Percentiles rank a stretch among this genome's conserved stretches.
Evolutionary conservation across 1,140 invertebrate species (phyloP).

Genomic region (Ectropis grisescens): DNA sequence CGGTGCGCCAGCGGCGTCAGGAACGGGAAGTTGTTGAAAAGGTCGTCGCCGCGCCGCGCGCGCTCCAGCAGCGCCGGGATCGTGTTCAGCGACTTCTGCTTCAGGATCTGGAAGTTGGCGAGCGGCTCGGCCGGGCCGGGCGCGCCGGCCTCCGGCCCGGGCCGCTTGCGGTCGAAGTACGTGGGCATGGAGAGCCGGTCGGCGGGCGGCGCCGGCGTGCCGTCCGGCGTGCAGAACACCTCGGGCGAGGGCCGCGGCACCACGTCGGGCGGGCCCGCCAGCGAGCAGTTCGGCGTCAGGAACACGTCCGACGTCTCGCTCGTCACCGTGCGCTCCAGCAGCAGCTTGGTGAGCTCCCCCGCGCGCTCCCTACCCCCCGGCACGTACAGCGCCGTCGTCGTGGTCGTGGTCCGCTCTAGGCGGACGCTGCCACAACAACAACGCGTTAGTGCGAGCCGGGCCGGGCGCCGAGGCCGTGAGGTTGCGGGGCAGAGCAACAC

Average conservation of each 20-base stretch:
- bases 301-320: constrained; percentile 41
- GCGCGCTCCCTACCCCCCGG: constrained; percentile 31
- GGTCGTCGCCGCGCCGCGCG: constrained; percentile 40
- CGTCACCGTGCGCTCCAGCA: constrained; percentile 31
- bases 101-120: constrained; percentile 62
- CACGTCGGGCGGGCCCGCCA: constrained; percentile 41
- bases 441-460: too few relatives aligned
- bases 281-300: constrained; percentile 46
- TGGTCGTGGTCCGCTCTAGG: constrained; percentile 28
- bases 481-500: too few relatives aligned
- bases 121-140: constrained; percentile 47
- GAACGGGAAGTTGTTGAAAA: constrained; percentile 67
- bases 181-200: constrained; percentile 55
- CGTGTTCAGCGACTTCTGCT: constrained; percentile 65
- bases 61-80: constrained; percentile 53
- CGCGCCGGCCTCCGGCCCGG: constrained; percentile 37
- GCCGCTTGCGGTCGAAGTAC: constrained; percentile 60
- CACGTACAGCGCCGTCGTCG: constrained; percentile 27
- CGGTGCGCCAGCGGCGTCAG: constrained; percentile 66
- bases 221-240: constrained; percentile 50
- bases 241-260: constrained; percentile 41
- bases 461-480: too few relatives aligned
- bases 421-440: constrained; percentile 36
- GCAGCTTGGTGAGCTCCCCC: constrained; percentile 36
- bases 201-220: constrained; percentile 27